Evolutionary conservation across 2,113 vertebrate genomes (phyloP).

Genomic region (Eira barbara): DNA sequence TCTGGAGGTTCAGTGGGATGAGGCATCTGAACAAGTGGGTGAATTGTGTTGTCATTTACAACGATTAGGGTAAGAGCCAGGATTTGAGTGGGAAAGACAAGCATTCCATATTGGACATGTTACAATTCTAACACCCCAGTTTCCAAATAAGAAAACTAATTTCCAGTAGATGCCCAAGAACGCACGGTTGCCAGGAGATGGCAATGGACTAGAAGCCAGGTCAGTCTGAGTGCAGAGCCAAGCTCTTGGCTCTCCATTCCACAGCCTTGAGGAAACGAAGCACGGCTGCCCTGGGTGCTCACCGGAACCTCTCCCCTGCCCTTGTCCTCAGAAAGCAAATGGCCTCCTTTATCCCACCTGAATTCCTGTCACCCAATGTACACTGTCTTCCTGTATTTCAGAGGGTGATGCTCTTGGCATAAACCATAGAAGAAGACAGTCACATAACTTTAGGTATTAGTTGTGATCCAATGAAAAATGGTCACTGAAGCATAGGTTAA

Average conservation of each 20-base stretch:
- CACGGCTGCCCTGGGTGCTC: background rate
- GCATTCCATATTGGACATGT: background rate
- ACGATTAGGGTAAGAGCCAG: background rate
- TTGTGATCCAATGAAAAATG: background rate
- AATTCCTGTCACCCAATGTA: background rate
- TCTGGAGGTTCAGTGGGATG: background rate
- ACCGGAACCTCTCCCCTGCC: background rate
- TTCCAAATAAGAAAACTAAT: background rate
- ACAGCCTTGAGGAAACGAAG: background rate
- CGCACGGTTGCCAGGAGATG: background rate
- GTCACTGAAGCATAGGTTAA: conserved; percentile 30
- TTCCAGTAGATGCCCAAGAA: background rate
- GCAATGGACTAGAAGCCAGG: background rate
- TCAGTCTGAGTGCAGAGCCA: background rate
- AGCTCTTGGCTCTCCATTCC: background rate
- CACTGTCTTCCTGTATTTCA: background rate
- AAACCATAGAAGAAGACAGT: background rate
- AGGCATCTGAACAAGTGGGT: background rate
- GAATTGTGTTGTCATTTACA: background rate
- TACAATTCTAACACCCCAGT: background rate
- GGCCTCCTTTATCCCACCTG: background rate
- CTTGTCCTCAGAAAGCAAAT: background rate
- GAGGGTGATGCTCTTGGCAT: background rate
- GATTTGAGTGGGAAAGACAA: background rate
- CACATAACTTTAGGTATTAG: conserved; percentile 8